Base-by-base conservation (phyloP, 2,797 vertebrate species). In the Gymnothorax reevesii region DNA sequence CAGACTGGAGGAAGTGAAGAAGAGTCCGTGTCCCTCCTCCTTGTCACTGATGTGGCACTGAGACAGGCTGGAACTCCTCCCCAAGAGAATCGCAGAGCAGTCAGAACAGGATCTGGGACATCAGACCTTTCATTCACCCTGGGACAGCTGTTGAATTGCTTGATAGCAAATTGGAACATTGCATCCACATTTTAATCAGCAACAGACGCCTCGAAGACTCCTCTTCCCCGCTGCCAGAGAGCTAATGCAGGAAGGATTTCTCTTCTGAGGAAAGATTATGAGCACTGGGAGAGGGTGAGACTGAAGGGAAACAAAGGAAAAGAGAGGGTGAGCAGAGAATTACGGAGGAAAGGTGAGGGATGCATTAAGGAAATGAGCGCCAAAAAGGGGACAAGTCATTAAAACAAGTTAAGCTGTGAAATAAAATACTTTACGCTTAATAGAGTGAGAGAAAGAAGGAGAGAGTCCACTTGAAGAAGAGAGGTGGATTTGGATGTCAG, bases 221-320 rank as follows among this genome's bases (percentile, higher is more conserved):
- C 86, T 87, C 86, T 77, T 42, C 77, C 17, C 22, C 33, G 22
- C 71, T 85, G 87, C 83, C 77, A 85, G 77, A 15, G 77, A 82
- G 75, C 77, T 82, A 83, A 71, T 83, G 49, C 77, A 52, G 77
- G 77, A 64, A 69, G 52, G 25, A 7, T 69, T 15, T 77, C 71
- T 82, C 55, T 84, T 55, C 84, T 57, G 60, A 82, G 7, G 82
- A 64, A 83, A 60, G 57, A 20, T 71, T 15, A 62, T 20, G 82
- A 64, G 83, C 42, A 7, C 77, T 49, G 77, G 73, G 12, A 77
- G 42, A 87, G 77, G 83, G 25, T 62, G n/a, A 73, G 20, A 42
- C 10, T 71, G 25, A 57, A 62, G 15, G 52, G 52, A 12, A 71
- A 84, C 85, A 77, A 69, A 86, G 87, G 89, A 83, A 86, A 80